A percentile compares a stretch with the other conserved stretches of the same genome.
These are phyloP conservation scores for Adrianichthys oophorus DNA, from an alignment of 2,797 vertebrate genomes.

Conservation along the genomic window DNA sequence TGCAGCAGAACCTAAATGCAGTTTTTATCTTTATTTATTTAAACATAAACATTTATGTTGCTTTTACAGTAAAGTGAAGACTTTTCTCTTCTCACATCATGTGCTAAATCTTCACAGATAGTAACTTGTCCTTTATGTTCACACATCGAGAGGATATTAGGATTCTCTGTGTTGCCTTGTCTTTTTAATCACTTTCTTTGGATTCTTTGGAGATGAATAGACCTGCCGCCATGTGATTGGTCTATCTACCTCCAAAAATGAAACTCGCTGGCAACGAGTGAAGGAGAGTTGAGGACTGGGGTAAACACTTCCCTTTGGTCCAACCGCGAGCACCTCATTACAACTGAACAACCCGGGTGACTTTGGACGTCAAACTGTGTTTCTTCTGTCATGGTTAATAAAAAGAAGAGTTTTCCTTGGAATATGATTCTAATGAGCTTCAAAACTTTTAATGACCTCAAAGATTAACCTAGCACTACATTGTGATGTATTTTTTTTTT, in stretches of 20 bases:
- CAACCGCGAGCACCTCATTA: conserved; percentile 84
- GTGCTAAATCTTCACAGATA: conserved; percentile 3
- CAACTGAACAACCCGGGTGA: conserved; percentile 78
- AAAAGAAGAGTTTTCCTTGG: conserved; percentile 66
- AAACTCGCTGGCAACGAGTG: conserved; percentile 55
- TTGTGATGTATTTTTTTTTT: conserved; percentile 86
- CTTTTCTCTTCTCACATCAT: too few species aligned
- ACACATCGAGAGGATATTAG: conserved; percentile 21
- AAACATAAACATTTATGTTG: too few species aligned
- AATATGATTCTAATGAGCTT: conserved; percentile 86
- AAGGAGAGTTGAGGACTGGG: conserved; percentile 78
- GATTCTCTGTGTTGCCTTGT: conserved; percentile 35
- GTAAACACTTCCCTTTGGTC: conserved; percentile 78
- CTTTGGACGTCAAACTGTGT: conserved; percentile 80
- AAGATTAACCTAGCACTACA: conserved; percentile 85
- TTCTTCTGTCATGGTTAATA: conserved; percentile 61
- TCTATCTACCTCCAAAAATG: conserved; percentile 68
- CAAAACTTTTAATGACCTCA: conserved; percentile 87
- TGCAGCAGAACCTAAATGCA: too few species aligned
- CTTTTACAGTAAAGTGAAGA: too few species aligned
- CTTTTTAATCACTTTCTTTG: conserved; percentile 83
- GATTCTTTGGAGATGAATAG: conserved; percentile 81
- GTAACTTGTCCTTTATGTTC: background rate
- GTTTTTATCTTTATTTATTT: too few species aligned
- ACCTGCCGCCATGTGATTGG: conserved; percentile 71